These are phyloP conservation scores for Bubo blakistoni DNA, from an alignment of 2,113 vertebrate species.

Conservation along the genomic window DNA sequence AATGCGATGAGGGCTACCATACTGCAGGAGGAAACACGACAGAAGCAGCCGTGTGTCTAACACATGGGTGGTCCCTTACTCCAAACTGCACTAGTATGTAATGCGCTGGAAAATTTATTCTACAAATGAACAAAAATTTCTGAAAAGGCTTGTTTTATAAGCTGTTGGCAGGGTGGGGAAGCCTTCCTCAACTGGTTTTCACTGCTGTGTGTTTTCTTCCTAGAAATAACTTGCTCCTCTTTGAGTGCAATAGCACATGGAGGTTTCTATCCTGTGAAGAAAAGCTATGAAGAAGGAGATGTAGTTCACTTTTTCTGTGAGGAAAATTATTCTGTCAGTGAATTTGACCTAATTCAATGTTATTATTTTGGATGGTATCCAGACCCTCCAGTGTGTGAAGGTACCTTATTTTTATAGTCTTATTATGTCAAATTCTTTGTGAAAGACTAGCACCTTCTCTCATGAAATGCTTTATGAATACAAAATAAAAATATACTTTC, in stretches of 20 bases:
- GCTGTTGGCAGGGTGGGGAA: neutral
- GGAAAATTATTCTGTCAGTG: slow-evolving; percentile 69
- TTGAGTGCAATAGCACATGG: slow-evolving; percentile 67
- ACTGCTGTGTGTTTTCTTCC: neutral
- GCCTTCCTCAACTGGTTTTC: neutral
- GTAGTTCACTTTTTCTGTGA: slow-evolving; percentile 78
- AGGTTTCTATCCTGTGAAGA: slow-evolving; percentile 70
- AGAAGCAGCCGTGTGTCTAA: slow-evolving; percentile 20
- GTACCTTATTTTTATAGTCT: slow-evolving; percentile 41
- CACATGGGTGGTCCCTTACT: slow-evolving; percentile 47
- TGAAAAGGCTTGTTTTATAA: neutral
- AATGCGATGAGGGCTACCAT: slow-evolving; percentile 54
- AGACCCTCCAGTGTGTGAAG: slow-evolving; percentile 76
- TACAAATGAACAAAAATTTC: neutral
- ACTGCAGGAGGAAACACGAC: slow-evolving; percentile 7
- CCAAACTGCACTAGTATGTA: slow-evolving; percentile 72
- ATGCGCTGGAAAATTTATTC: neutral
- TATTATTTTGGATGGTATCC: slow-evolving; percentile 79
- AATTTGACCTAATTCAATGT: slow-evolving; percentile 78
- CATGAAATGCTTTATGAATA: neutral
- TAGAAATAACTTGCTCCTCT: slow-evolving; percentile 67
- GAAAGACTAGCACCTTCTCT: neutral
- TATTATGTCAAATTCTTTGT: neutral
- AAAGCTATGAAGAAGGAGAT: slow-evolving; percentile 75
- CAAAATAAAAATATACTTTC: neutral